Evolutionary conservation across 2,888 invertebrate genomes (phyloP), one percentile per base, ranked within the genome.

Genomic region (Notocelia uddmanniana): DNA sequence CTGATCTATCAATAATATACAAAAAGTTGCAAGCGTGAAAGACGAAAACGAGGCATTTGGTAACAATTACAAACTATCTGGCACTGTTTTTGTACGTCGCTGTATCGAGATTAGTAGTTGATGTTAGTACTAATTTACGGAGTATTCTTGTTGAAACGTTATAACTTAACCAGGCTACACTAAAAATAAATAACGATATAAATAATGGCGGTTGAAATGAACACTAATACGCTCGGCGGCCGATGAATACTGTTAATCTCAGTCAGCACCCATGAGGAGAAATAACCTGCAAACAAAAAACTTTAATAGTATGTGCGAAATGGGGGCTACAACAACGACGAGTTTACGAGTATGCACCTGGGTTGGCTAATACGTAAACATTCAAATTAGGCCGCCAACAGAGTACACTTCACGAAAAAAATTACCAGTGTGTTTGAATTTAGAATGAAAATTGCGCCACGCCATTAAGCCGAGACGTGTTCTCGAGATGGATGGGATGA

Each of bases 101-200:
- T 74, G 72, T 64, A 73, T 78, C 69, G 64, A 70, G 73, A 69
- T 69, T 73, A 52, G 62, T 63, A 75, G 68, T 60, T 76, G 68
- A 54, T 48, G 69, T 68, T 60, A 76, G 59, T 76, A 71, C 70
- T 79, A 21, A 58, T 57, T 79, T 75, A 74, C 62, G 76, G 82
- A 83, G 80, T 83, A 81, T 84, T 82, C 66, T 81, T 77, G 76
- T 71, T 76, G 78, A 76, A 77, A 77, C 50, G 77, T 79, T 81
- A 81, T 86, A 85, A 85, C 81, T 89, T 83, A 73, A 75, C 52
- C 76, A 78, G 75, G 79, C 79, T 89, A 86, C 73, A 70, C 82
- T 87, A 86, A 79, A 80, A 87, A 86, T 89, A 86, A 86, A 87
- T 86, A 84, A 86, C 85, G 82, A 80, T 82, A 88, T 88, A 89